Evolutionary conservation across 64 coral and sea anemone genomes (phyloP), one percentile per base, ranked within the genome.

Genomic region (Porites lutea): DNA sequence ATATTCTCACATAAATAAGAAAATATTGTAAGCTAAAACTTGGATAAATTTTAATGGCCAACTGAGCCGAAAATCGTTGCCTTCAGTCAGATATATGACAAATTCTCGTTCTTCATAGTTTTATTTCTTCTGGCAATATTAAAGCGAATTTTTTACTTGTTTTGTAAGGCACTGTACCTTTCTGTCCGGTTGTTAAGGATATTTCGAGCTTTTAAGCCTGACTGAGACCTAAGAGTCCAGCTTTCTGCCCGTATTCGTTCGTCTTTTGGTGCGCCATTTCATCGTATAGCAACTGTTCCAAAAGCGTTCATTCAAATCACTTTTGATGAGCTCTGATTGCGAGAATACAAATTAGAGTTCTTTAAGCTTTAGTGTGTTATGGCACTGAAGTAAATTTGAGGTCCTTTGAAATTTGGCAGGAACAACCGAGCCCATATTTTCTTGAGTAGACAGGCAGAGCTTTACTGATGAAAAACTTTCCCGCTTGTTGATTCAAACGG

Each of bases 1-100:
- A 69, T 63, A 84, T 84, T 67, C 46, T 84, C 46, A 84, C 62
- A 84, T 84, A 84, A 67, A 84, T 84, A 68, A 84, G 62, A 84
- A 84, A 84, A 84, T 84, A 84, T 48, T 84, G 63, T 50, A 22
- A 49, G 81, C 16, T 68, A 52, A 68, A 51, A 84, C 63, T 65
- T 19, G 16, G 46, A 21, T 43, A 68, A 22, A 19, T 22, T 84
- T 45, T 9, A 8, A 47, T 52, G 63, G 16, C 10, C 8, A 48
- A 84, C 52, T 19, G 59, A 68, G 45, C 14, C 63, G 4, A 84
- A 48, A 6, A 6, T 6, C 65, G 12, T 51, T 2, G 81, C 64
- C 43, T 14, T 69, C 65, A n/a, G 61, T 37, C 47, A 21, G 49
- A 51, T 6, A 13, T 44, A 67, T 48, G 52, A 51, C 47, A 46